Evolutionary conservation across 2,113 vertebrate species (phyloP).

Genomic region (Actenoides hombroni): DNA sequence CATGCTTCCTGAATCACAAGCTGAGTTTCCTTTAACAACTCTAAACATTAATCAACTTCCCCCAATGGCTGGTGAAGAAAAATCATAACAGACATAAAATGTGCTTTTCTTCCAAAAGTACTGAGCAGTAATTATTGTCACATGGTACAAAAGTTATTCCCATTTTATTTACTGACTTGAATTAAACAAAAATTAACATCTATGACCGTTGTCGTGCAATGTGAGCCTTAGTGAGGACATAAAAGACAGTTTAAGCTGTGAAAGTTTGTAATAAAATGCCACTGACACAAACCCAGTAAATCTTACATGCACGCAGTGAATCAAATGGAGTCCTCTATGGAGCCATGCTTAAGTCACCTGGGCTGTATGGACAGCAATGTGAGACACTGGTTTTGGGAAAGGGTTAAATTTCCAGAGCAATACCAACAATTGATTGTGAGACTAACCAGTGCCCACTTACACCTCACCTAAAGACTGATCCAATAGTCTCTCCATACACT

Average conservation of each 20-base stretch:
- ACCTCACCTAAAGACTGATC: not conserved
- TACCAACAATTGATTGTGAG: not conserved
- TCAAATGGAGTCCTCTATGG: not conserved
- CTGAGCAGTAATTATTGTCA: not conserved
- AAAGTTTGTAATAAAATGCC: slow-evolving; percentile 45
- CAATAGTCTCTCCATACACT: not conserved
- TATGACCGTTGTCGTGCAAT: not conserved
- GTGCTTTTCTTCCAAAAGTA: slow-evolving; percentile 14
- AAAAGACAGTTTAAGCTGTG: slow-evolving; percentile 3
- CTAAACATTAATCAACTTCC: not conserved
- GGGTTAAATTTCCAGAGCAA: not conserved
- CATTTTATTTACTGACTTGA: slow-evolving; percentile 65
- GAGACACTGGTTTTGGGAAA: not conserved
- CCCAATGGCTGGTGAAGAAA: not conserved
- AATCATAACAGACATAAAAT: not conserved
- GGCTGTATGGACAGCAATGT: not conserved
- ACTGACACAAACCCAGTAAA: slow-evolving; percentile 28
- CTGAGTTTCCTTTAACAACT: not conserved
- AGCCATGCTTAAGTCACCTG: not conserved
- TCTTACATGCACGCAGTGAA: not conserved
- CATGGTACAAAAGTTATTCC: slow-evolving; percentile 45
- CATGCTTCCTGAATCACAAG: not conserved
- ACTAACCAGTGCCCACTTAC: not conserved
- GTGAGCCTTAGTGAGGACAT: not conserved
- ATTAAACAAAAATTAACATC: slow-evolving; percentile 49